Percentiles rank a stretch among this genome's conserved stretches.
phyloP scores from a whole-genome alignment of 2,797 vertebrate species.

The Sebastes iracundus region DNA sequence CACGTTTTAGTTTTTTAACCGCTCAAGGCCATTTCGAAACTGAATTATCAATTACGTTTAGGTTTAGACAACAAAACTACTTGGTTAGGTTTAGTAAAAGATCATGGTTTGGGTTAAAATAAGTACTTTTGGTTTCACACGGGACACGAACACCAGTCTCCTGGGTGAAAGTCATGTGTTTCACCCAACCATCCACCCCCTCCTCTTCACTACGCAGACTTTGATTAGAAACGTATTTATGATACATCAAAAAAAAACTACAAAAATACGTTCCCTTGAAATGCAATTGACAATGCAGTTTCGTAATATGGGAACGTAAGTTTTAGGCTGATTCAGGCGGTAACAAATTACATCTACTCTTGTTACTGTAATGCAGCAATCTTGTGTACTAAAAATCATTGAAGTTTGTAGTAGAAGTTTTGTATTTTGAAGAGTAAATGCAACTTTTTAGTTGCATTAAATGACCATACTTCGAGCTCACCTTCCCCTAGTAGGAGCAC shows the following conservation, averaged over 20 bases:
- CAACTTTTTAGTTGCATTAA: neutral
- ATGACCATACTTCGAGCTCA: neutral
- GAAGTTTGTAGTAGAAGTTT: neutral
- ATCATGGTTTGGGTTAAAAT: too few species aligned
- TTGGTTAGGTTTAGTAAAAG: too few species aligned
- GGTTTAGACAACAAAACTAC: too few species aligned
- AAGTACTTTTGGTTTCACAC: neutral
- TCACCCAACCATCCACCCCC: too few species aligned
- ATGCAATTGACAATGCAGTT: too few species aligned
- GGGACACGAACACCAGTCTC: neutral
- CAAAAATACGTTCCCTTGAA: too few species aligned
- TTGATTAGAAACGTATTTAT: neutral
- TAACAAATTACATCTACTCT: neutral
- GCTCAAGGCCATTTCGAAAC: too few species aligned
- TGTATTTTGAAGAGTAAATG: neutral
- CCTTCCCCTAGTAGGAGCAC: neutral
- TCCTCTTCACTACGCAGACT: neutral
- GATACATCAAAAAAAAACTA: too few species aligned
- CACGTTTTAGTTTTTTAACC: too few species aligned
- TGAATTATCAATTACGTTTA: too few species aligned
- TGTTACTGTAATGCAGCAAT: neutral
- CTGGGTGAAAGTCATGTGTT: accelerated
- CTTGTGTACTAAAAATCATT: neutral
- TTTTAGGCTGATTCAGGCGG: neutral
- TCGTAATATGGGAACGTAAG: too few species aligned